These are phyloP conservation scores for Halcyon malimbica DNA, from an alignment of 2,113 vertebrate species.

Conservation along the genomic window DNA sequence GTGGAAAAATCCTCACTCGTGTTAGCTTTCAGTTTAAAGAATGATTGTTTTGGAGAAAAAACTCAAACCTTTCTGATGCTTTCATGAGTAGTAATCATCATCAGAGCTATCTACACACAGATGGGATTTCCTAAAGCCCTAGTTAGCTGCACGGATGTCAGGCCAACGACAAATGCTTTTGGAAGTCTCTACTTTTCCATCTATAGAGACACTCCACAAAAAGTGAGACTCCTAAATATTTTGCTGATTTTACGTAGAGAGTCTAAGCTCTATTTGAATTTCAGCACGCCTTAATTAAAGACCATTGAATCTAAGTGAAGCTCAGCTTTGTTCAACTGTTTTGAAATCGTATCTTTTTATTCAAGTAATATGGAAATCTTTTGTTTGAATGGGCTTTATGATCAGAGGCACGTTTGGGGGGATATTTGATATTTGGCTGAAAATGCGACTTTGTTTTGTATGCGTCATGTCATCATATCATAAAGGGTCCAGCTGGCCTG, in stretches of 20 bases:
- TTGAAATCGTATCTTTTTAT: not conserved
- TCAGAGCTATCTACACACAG: not conserved
- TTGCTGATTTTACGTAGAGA: not conserved
- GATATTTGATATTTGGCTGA: not conserved
- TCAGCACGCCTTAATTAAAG: not conserved
- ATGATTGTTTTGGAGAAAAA: not conserved
- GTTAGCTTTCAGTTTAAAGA: not conserved
- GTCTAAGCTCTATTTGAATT: not conserved
- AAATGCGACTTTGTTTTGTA: not conserved
- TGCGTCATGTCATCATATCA: not conserved
- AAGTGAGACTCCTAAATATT: not conserved
- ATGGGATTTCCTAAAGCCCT: not conserved
- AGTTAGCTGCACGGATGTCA: not conserved
- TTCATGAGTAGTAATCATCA: not conserved
- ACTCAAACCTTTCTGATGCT: not conserved
- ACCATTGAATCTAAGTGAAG: not conserved
- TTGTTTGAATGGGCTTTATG: not conserved
- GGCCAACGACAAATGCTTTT: not conserved
- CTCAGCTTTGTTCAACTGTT: not conserved
- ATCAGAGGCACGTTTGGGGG: not conserved
- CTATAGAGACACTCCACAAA: not conserved
- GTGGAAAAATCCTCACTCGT: not conserved
- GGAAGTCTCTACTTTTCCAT: not conserved
- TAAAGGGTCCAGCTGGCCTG: conserved; percentile 5
- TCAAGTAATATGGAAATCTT: not conserved